These are phyloP conservation scores for Lanistes nyassanus DNA, from an alignment of 1,140 invertebrate genomes.

Conservation along the genomic window DNA sequence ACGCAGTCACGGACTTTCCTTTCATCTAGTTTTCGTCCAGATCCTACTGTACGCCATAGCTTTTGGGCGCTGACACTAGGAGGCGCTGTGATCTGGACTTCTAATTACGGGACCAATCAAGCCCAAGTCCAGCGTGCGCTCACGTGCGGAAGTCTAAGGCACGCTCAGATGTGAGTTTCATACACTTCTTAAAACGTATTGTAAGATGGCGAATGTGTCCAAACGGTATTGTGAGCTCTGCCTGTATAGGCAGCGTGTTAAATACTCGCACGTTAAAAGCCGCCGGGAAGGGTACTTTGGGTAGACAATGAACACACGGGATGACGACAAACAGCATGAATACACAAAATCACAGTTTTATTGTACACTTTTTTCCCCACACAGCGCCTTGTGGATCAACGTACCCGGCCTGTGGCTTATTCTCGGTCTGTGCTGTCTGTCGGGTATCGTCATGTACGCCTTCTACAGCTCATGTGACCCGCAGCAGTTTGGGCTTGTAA, in stretches of 20 bases:
- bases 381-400: conserved; percentile 75
- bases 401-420: conserved; percentile 79
- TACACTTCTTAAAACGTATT: too few species aligned
- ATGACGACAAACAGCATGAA: not conserved
- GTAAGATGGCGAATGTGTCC: too few species aligned
- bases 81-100: conserved; percentile 87
- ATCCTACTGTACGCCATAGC: conserved; percentile 82
- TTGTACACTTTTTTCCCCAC: not conserved
- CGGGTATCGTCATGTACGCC: conserved; percentile 83
- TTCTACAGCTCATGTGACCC: conserved; percentile 86
- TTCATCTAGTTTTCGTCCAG: conserved; percentile 71
- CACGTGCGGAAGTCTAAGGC: conserved; percentile 76
- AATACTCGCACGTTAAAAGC: not conserved
- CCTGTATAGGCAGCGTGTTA: too few species aligned
- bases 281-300: not conserved
- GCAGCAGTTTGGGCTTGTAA: conserved; percentile 70
- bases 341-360: too few species aligned
- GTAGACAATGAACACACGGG: not conserved
- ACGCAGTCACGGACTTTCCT: not conserved
- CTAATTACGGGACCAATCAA: conserved; percentile 90
- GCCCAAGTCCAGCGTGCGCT: conserved; percentile 91
- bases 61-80: conserved; percentile 90
- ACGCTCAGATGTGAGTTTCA: conserved; percentile 74
- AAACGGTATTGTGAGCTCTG: too few species aligned
- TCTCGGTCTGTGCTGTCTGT: conserved; percentile 79